Percentiles rank a stretch among this genome's conserved stretches.
These are phyloP conservation scores for Gerris buenoi DNA, from an alignment of 1,140 invertebrate species.

Conservation along the genomic window DNA sequence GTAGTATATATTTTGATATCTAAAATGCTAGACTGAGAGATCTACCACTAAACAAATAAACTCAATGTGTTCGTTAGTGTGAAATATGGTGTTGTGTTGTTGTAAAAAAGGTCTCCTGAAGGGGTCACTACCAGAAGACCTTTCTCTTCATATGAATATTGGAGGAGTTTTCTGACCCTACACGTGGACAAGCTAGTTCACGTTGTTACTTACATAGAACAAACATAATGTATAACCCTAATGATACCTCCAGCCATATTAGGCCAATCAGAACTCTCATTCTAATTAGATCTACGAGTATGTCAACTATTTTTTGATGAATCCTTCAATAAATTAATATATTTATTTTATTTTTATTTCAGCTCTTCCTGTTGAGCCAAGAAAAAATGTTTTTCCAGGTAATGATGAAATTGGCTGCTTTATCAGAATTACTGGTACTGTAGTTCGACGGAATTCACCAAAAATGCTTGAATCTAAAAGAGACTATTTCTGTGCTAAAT, in stretches of 20 bases:
- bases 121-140: no score
- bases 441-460: conserved; percentile 54
- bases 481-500: conserved; percentile 61
- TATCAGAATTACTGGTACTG: conserved; percentile 47
- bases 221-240: no score
- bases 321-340: neutral
- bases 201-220: neutral
- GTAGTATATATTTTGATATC: no score
- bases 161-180: neutral
- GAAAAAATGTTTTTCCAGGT: conserved; percentile 42
- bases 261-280: no score
- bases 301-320: neutral
- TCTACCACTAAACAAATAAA: no score
- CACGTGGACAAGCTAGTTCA: neutral
- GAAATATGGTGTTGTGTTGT: no score
- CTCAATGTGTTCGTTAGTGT: no score
- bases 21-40: no score
- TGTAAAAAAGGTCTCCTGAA: no score
- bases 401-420: conserved; percentile 50
- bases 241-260: no score
- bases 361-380: conserved; percentile 40
- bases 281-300: no score
- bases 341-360: conserved; percentile 26
- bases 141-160: no score
- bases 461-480: conserved; percentile 62